These are phyloP conservation scores for Ornithorhynchus anatinus DNA, from an alignment of 2,113 vertebrate species.

Conservation along the genomic window DNA sequence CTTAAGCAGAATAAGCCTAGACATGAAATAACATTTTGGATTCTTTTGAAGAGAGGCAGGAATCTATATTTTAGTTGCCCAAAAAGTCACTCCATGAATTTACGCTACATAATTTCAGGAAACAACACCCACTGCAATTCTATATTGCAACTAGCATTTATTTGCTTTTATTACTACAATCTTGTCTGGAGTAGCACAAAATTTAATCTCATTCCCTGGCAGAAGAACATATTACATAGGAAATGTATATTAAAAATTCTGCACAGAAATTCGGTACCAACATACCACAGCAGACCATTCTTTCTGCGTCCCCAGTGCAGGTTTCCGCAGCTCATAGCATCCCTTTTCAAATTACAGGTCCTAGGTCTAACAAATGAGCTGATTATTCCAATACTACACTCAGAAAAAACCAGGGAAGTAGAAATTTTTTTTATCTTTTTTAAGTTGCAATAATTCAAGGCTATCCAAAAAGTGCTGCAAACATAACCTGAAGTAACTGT, in stretches of 20 bases:
- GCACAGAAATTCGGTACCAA: constrained; percentile 38
- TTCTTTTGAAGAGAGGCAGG: background rate
- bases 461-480: no score
- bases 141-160: constrained; percentile 40
- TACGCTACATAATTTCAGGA: constrained; percentile 62
- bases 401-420: constrained; percentile 10
- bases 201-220: constrained; percentile 66
- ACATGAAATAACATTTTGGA: background rate
- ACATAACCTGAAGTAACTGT: no score
- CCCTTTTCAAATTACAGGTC: background rate
- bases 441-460: no score
- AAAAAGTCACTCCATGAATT: constrained; percentile 39
- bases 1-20: background rate
- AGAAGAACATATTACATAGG: constrained; percentile 62
- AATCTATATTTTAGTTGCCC: background rate
- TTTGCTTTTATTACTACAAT: constrained; percentile 67
- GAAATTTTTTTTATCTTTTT: no score
- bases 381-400: constrained; percentile 1
- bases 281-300: background rate
- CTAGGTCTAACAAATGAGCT: constrained; percentile 29
- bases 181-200: constrained; percentile 58
- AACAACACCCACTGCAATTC: constrained; percentile 52
- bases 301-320: background rate
- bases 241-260: constrained; percentile 62
- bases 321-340: rapidly evolving